Conservation (phyloP, 2,888 invertebrate genomes). For the Mesorhabditis spiculigera region DNA sequence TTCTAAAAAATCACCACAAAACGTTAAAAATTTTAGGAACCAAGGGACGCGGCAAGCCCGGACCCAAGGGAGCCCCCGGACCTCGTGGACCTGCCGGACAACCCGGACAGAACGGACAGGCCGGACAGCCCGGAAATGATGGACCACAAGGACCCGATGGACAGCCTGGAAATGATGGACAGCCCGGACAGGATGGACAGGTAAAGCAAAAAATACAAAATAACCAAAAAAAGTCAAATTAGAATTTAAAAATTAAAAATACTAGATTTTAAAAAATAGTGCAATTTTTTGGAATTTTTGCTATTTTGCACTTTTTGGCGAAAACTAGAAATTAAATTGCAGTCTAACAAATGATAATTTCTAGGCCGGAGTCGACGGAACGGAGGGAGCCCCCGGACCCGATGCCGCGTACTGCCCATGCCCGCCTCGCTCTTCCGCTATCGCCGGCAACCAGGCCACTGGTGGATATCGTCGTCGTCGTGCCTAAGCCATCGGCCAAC, state of each 20-base stretch:
- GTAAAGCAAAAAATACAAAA: not conserved
- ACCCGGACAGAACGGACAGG: conserved; percentile 22
- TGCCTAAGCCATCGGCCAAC: not conserved
- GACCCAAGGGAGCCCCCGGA: conserved; percentile 25
- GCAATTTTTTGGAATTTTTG: too few relatives aligned
- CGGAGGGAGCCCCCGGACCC: conserved; percentile 13
- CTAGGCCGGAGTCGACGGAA: conserved; percentile 23
- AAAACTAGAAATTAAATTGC: too few relatives aligned
- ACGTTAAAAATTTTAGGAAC: not conserved
- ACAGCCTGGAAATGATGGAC: conserved; percentile 23
- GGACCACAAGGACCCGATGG: conserved; percentile 20
- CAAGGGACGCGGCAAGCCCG: conserved; percentile 19
- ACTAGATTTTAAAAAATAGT: too few relatives aligned
- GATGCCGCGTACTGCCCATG: conserved; percentile 3
- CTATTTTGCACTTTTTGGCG: too few relatives aligned
- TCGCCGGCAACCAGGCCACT: not conserved
- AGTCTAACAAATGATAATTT: too few relatives aligned
- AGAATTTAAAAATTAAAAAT: too few relatives aligned
- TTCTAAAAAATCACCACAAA: too few relatives aligned
- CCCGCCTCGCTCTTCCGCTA: not conserved
- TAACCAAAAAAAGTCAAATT: too few relatives aligned
- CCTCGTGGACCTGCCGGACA: conserved; percentile 25
- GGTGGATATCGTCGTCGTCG: conserved; percentile 3
- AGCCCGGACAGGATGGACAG: conserved; percentile 15
- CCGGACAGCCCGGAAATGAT: conserved; percentile 19